Percentiles rank a stretch among this genome's conserved stretches.
Conservation (phyloP, 2,113 vertebrate species). For the Sterna hirundo region DNA sequence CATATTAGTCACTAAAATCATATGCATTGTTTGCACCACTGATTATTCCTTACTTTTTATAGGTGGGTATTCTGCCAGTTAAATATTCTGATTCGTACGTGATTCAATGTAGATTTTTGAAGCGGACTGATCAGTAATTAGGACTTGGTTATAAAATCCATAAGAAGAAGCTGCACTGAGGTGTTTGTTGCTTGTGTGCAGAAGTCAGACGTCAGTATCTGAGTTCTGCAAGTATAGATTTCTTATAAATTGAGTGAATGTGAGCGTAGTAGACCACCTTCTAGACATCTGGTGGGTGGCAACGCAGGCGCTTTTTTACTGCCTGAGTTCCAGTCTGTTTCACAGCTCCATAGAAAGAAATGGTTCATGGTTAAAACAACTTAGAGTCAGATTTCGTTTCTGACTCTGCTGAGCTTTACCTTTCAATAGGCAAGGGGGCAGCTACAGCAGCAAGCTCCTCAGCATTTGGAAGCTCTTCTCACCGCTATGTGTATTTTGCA, state of each 20-base stretch:
- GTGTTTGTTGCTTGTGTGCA: background rate
- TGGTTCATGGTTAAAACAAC: constrained; percentile 27
- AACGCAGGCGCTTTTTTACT: constrained; percentile 1
- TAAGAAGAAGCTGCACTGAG: background rate
- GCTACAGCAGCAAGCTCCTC: background rate
- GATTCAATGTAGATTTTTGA: background rate
- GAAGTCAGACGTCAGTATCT: background rate
- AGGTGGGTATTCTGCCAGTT: background rate
- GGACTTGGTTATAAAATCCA: background rate
- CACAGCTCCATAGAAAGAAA: constrained; percentile 35
- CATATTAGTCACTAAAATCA: background rate
- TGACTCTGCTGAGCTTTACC: constrained; percentile 10
- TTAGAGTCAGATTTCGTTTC: constrained; percentile 1
- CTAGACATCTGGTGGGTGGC: constrained; percentile 42
- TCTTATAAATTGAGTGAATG: background rate
- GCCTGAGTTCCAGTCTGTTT: constrained; percentile 35
- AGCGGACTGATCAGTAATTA: background rate
- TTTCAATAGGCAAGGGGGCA: background rate
- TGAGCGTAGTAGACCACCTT: background rate
- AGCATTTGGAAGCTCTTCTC: background rate
- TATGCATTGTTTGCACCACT: background rate
- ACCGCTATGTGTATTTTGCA: background rate
- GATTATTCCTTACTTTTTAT: background rate
- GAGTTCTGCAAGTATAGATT: background rate
- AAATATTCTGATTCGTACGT: background rate